These are phyloP conservation scores for Ovis canadensis DNA, from an alignment of 2,113 vertebrate species.

Conservation along the genomic window DNA sequence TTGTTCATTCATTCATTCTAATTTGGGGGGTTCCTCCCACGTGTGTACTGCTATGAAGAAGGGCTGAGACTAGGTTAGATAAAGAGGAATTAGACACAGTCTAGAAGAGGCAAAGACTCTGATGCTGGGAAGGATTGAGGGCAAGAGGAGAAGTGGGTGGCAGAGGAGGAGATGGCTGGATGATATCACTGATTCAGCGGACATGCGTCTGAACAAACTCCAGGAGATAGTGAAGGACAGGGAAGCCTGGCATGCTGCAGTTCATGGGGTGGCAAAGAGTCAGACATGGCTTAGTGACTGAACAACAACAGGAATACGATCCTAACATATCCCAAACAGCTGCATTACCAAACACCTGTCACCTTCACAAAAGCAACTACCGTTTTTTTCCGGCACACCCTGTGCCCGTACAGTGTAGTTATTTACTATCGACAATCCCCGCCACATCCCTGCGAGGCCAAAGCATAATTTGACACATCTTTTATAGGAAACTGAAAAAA, in stretches of 20 bases:
- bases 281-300: background rate
- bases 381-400: background rate
- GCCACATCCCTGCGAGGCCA: background rate
- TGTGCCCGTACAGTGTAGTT: fast-evolving
- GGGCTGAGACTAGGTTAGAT: background rate
- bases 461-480: background rate
- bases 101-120: background rate
- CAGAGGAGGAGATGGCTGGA: background rate
- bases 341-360: background rate
- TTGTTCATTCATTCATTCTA: background rate
- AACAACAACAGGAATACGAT: background rate
- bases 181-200: background rate
- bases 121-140: background rate
- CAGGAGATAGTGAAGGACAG: background rate
- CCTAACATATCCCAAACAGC: background rate
- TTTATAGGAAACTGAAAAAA: background rate
- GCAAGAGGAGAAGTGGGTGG: background rate
- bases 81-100: background rate
- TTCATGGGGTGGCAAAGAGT: background rate
- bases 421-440: background rate
- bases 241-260: background rate
- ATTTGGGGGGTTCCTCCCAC: background rate
- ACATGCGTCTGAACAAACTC: background rate
- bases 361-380: background rate
- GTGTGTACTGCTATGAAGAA: background rate